phyloP scores from a whole-genome alignment of 1,140 invertebrate genomes.

The Berghia stephanieae region DNA sequence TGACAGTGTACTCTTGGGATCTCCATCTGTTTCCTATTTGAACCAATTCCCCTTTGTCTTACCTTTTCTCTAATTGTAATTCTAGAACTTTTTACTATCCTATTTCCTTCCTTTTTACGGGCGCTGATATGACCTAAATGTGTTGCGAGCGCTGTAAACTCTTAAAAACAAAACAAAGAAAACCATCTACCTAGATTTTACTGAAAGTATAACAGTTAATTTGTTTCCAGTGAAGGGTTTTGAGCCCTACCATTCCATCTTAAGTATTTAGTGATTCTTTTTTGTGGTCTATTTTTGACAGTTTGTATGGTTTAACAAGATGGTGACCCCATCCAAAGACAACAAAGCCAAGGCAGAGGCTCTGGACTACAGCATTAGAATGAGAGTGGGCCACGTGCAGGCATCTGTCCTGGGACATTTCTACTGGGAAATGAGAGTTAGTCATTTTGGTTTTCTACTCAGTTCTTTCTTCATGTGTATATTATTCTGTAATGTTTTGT shows the following conservation, averaged over 20 bases:
- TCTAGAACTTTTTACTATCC: too few relatives aligned
- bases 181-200: too few relatives aligned
- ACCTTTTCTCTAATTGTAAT: too few relatives aligned
- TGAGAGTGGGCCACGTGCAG: slow-evolving; percentile 78
- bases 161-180: too few relatives aligned
- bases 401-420: slow-evolving; percentile 78
- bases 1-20: too few relatives aligned
- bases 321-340: slow-evolving; percentile 10
- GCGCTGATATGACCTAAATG: too few relatives aligned
- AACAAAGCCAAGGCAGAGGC: slow-evolving; percentile 37
- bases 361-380: slow-evolving; percentile 68
- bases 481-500: not conserved
- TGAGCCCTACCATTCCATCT: not conserved
- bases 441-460: slow-evolving; percentile 14
- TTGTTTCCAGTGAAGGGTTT: too few relatives aligned
- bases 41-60: too few relatives aligned
- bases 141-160: too few relatives aligned
- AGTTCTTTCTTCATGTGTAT: not conserved
- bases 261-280: not conserved
- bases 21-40: too few relatives aligned
- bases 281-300: slow-evolving; percentile 36
- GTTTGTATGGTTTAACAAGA: slow-evolving; percentile 49
- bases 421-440: slow-evolving; percentile 76
- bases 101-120: too few relatives aligned
- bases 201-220: too few relatives aligned